Base-by-base conservation (phyloP, 2,888 invertebrate species). In the Netelia fuscicornis region DNA sequence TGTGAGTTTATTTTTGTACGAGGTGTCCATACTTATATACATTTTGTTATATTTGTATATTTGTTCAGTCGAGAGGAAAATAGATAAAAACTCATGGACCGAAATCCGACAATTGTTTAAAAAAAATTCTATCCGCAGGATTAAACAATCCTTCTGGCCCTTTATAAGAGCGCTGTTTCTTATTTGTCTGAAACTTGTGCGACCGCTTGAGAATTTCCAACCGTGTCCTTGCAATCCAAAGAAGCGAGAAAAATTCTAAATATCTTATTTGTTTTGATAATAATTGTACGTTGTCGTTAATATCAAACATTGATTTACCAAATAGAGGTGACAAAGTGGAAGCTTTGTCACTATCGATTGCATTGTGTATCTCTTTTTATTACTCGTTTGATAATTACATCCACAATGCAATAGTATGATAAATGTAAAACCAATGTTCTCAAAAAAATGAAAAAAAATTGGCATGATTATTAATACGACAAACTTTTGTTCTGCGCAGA, bases 401-500 rank as follows among this genome's bases (percentile, higher is more conserved):
- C 10, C 30, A 37, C 56, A 54, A 71, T 71, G 54, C 20, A 54
- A 37, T 37, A 71, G 54, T 20, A 20, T 23, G 8, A 48, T 2
- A 13, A 13, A 23, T 2, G 6, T 48, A 13, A 2, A 48, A 25
- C 25, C 25, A 11, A 48, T 9, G 48, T 48, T 48, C 11, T 11
- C 9, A 48, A 11, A 9, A 48, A 48, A 17, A 17, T 17, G 17
- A 6, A 48, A 48, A 13, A 48, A 48, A 48, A 2, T 13, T 25
- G 25, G 0, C 48, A 48, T 11, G 2, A 20, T 20, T 6, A 17
- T 58, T 58, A 17, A 58, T 58, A 20, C 2, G 17, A 17, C 0
- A 9, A 58, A 17, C 13, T 56, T 81, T 58, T 52, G 37, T 74
- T 74, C 9, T 75, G 25, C 56, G 11, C 81, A 88, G 88, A 83